phyloP scores from a whole-genome alignment of 2,113 vertebrate genomes.

The Colossoma macropomum region DNA sequence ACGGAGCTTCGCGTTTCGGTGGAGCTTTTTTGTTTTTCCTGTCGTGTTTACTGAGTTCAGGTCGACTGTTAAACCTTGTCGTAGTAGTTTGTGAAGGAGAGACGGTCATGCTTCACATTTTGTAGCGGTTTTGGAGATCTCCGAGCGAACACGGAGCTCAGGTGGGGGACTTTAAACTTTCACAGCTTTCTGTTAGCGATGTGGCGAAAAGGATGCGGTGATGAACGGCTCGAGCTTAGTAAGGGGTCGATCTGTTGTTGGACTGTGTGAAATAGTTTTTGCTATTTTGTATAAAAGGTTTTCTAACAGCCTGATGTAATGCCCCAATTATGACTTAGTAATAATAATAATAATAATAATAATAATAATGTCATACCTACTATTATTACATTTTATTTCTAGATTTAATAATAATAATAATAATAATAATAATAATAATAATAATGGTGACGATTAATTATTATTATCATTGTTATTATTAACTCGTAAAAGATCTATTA shows the following conservation, averaged over 20 bases:
- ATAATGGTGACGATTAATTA: too few species aligned
- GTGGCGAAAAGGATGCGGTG: too few species aligned
- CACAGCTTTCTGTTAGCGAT: neutral
- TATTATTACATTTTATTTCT: conserved; percentile 11
- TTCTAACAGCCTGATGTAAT: neutral
- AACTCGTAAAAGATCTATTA: too few species aligned
- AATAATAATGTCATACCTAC: too few species aligned
- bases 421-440: neutral
- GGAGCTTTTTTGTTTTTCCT: neutral
- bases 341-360: too few species aligned
- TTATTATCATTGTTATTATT: too few species aligned
- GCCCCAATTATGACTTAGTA: too few species aligned
- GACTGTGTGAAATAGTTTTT: neutral
- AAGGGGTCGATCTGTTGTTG: neutral
- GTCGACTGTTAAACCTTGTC: neutral
- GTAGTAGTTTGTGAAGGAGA: conserved; percentile 1
- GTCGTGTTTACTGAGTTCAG: neutral
- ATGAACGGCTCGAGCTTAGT: neutral
- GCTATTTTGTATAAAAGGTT: neutral
- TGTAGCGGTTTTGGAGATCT: conserved; percentile 46
- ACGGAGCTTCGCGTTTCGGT: neutral
- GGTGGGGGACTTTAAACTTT: conserved; percentile 30
- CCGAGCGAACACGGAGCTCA: conserved; percentile 47
- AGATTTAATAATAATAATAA: neutral
- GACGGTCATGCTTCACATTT: conserved; percentile 49